Percentiles rank a stretch among this genome's conserved stretches.
These are phyloP conservation scores for Lontra canadensis DNA, from an alignment of 2,113 vertebrate genomes.

Conservation along the genomic window DNA sequence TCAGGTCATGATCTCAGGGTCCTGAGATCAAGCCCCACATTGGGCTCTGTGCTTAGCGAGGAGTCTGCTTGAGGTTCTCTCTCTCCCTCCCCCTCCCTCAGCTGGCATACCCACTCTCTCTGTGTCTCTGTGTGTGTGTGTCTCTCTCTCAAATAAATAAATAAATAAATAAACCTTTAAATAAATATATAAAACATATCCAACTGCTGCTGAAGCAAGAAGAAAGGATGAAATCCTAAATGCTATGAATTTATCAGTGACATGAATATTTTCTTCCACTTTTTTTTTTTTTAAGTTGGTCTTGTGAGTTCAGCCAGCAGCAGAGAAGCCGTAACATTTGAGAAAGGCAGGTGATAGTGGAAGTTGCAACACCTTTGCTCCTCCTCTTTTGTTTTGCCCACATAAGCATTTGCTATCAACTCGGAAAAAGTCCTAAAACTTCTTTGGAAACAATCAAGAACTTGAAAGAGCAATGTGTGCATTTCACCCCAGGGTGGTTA, in stretches of 20 bases:
- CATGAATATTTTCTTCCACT: background rate
- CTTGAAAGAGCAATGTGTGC: background rate
- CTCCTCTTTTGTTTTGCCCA: background rate
- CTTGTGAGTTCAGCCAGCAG: background rate
- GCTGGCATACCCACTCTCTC: background rate
- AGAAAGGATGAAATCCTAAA: background rate
- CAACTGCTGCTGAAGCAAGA: background rate
- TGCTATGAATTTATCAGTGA: background rate
- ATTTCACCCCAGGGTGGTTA: background rate
- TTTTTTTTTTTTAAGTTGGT: background rate
- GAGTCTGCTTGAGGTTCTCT: background rate
- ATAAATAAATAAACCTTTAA: background rate
- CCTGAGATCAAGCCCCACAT: background rate
- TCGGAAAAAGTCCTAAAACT: background rate
- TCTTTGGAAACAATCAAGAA: slow-evolving; percentile 4
- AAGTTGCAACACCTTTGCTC: background rate
- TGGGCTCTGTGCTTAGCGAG: background rate
- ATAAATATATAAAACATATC: background rate
- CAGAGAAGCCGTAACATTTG: background rate
- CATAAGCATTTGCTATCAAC: background rate
- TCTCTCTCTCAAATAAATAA: background rate
- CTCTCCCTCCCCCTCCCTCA: background rate
- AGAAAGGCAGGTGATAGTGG: background rate
- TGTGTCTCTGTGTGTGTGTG: too few relatives aligned
- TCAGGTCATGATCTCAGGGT: background rate